Conservation (phyloP, 92 coral and sea anemone genomes). For the Palythoa heliodiscus region DNA sequence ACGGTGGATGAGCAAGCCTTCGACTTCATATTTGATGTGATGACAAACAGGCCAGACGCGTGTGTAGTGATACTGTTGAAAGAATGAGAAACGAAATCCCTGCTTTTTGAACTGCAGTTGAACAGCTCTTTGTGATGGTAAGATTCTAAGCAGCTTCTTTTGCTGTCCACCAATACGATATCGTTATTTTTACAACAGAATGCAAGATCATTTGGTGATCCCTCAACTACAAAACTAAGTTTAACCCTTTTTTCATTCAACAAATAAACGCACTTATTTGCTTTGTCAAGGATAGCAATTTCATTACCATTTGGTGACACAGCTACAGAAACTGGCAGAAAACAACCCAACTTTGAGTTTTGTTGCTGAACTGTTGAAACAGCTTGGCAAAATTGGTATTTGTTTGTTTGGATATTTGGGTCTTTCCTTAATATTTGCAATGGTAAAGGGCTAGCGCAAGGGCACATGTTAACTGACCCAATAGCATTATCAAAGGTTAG, state of each 20-base stretch:
- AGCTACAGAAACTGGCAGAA: conserved; percentile 20
- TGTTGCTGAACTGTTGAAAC: conserved; percentile 15
- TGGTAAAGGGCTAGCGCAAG: conserved; percentile 23
- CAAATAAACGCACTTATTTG: conserved; percentile 31
- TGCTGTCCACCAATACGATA: conserved; percentile 15
- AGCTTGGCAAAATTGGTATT: background rate
- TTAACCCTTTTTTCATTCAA: conserved; percentile 16
- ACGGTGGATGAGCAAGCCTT: background rate
- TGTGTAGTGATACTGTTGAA: conserved; percentile 19
- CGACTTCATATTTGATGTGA: conserved; percentile 4
- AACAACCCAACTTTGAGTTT: conserved; percentile 1
- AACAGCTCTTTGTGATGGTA: background rate
- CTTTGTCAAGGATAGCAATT: conserved; percentile 40
- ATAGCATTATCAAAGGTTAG: background rate
- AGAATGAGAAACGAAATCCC: background rate
- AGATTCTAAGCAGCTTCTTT: background rate
- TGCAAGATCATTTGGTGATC: conserved; percentile 1
- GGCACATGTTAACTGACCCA: conserved; percentile 17
- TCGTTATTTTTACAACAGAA: background rate
- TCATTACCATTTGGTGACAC: conserved; percentile 18
- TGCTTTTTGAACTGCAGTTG: conserved; percentile 1
- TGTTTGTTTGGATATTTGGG: background rate
- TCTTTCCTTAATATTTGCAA: conserved; percentile 22
- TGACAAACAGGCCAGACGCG: background rate
- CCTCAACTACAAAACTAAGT: conserved; percentile 18